Evolutionary conservation across 2,888 invertebrate species (phyloP).

Genomic region (Cryptocheilus praepositus): DNA sequence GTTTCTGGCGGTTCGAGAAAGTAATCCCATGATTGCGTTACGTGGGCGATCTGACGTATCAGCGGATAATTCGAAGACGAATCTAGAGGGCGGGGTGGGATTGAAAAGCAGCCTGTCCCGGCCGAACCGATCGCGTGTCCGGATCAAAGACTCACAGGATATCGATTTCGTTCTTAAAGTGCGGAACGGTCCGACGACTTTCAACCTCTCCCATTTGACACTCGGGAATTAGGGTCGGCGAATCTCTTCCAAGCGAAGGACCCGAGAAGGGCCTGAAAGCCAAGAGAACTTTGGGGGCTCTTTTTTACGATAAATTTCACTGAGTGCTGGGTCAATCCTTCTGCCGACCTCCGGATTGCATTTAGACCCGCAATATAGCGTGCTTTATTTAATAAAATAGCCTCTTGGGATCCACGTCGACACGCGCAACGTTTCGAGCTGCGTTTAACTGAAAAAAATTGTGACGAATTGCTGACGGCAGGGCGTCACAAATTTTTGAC

Average conservation of each 20-base stretch:
- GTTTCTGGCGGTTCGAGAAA: too few species aligned
- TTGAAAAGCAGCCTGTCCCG: neutral
- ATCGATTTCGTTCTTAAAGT: constrained; percentile 46
- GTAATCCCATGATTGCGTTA: too few species aligned
- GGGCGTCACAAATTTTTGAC: too few species aligned
- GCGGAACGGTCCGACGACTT: constrained; percentile 46
- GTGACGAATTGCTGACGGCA: too few species aligned
- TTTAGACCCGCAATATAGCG: constrained; percentile 16
- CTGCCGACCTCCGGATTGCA: constrained; percentile 25
- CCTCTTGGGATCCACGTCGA: neutral
- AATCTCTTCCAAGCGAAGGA: constrained; percentile 49
- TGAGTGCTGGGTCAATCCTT: constrained; percentile 52
- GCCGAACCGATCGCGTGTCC: constrained; percentile 35
- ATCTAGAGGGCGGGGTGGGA: too few species aligned
- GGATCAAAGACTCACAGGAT: constrained; percentile 37
- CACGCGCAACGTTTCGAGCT: too few species aligned
- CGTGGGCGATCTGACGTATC: neutral
- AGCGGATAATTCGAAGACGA: constrained; percentile 5
- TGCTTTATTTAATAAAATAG: constrained; percentile 17
- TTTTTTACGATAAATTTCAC: constrained; percentile 60
- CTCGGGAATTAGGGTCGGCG: constrained; percentile 52
- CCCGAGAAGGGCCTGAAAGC: constrained; percentile 47
- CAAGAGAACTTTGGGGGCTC: constrained; percentile 44
- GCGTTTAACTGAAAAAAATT: too few species aligned
- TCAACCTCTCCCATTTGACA: constrained; percentile 48